A percentile compares a stretch with the other conserved stretches of the same genome.
These are phyloP conservation scores for Psittacula echo DNA, from an alignment of 2,797 vertebrate species.

Conservation along the genomic window DNA sequence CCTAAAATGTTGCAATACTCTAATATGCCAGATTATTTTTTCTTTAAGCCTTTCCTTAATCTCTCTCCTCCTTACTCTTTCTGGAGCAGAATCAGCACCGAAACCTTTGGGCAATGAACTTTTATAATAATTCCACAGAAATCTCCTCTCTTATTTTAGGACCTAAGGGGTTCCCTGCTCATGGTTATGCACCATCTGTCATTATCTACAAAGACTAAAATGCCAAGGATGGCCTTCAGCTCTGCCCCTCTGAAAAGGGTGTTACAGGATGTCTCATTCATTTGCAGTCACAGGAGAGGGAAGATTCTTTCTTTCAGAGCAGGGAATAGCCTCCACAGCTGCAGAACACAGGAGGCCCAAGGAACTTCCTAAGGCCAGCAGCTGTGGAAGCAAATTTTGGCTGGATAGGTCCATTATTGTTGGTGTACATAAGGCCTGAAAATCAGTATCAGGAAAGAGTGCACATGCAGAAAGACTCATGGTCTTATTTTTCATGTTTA, in stretches of 20 bases:
- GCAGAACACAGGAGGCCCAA: slow-evolving; percentile 58
- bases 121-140: background rate
- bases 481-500: slow-evolving; percentile 22
- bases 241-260: slow-evolving; percentile 16
- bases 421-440: slow-evolving; percentile 25
- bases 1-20: background rate
- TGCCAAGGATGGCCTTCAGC: slow-evolving; percentile 24
- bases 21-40: background rate
- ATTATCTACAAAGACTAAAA: slow-evolving; percentile 3
- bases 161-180: background rate
- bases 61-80: background rate
- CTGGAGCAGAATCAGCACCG: background rate
- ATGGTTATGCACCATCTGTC: background rate
- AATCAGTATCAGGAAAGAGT: slow-evolving; percentile 23
- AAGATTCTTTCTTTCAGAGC: slow-evolving; percentile 23
- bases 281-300: slow-evolving; percentile 44
- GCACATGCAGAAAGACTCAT: background rate
- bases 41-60: slow-evolving; percentile 5
- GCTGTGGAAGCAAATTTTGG: slow-evolving; percentile 69
- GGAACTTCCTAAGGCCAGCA: slow-evolving; percentile 59
- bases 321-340: slow-evolving; percentile 65
- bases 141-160: background rate
- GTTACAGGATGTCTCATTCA: slow-evolving; percentile 55
- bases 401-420: slow-evolving; percentile 31
- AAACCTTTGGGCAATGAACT: background rate